Conservation (phyloP, 2,113 vertebrate species). For the Morone chrysops region DNA sequence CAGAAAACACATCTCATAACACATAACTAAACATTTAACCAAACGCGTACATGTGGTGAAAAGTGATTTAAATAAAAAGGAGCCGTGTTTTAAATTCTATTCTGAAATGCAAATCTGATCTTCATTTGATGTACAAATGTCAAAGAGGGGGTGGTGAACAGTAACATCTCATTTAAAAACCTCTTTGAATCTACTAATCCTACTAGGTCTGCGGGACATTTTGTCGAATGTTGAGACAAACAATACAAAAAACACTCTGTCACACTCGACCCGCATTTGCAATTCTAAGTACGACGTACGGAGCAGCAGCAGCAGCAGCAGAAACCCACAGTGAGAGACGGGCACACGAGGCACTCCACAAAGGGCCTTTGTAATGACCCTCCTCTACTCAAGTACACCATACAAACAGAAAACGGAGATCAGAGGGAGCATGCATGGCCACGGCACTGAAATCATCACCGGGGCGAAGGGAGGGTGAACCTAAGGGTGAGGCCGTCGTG, state of each 20-base stretch:
- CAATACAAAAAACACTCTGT: conserved; percentile 79
- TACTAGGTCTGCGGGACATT: conserved; percentile 53
- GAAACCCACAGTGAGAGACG: conserved; percentile 73
- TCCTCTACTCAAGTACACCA: conserved; percentile 61
- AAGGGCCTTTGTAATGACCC: conserved; percentile 77
- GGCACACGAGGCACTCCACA: conserved; percentile 68
- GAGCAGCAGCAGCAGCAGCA: conserved; percentile 73
- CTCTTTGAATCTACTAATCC: conserved; percentile 67
- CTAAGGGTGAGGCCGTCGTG: neutral
- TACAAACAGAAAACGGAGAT: conserved; percentile 70
- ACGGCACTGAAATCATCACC: conserved; percentile 45
- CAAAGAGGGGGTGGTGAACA: conserved; percentile 43
- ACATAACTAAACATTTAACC: neutral
- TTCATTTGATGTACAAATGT: conserved; percentile 65
- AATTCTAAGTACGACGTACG: conserved; percentile 76
- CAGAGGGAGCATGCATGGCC: conserved; percentile 52
- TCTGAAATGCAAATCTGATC: conserved; percentile 57
- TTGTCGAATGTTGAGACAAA: conserved; percentile 65
- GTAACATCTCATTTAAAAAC: conserved; percentile 56
- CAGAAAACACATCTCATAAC: neutral
- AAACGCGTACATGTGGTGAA: neutral
- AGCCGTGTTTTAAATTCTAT: conserved; percentile 16
- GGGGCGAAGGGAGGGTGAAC: neutral
- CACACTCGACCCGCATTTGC: conserved; percentile 74
- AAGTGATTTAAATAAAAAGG: neutral